Percentiles rank a stretch among this genome's conserved stretches.
Conservation (phyloP, 2,113 vertebrate genomes). For the Thalassoma bifasciatum region DNA sequence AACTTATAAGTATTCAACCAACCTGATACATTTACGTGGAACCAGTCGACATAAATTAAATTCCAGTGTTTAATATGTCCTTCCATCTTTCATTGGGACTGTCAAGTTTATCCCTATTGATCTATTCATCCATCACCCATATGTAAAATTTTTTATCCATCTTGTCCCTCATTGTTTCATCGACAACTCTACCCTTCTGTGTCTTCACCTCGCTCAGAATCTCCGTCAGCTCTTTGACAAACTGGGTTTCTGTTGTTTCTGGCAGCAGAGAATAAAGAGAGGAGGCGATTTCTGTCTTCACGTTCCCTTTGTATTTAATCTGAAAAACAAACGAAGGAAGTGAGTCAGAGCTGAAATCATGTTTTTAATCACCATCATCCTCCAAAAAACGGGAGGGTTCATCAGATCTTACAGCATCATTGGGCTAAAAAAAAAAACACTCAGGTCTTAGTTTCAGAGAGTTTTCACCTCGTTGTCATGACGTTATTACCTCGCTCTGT, state of each 20-base stretch:
- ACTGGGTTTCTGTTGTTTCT: constrained; percentile 77
- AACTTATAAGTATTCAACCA: too few relatives aligned
- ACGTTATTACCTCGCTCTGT: constrained; percentile 90
- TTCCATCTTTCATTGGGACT: too few relatives aligned
- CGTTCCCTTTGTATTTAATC: constrained; percentile 72
- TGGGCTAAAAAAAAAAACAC: neutral
- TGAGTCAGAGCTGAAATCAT: neutral
- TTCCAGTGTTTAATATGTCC: neutral
- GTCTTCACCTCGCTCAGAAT: constrained; percentile 81
- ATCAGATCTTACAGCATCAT: neutral
- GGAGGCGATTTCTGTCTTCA: constrained; percentile 61
- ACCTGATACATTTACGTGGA: too few relatives aligned
- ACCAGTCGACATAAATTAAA: too few relatives aligned
- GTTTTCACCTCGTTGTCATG: too few relatives aligned
- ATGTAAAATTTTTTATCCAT: too few relatives aligned
- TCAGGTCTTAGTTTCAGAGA: too few relatives aligned
- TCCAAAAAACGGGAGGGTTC: too few relatives aligned
- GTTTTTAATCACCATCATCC: neutral
- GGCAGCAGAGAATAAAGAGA: constrained; percentile 78
- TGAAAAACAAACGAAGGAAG: constrained; percentile 37
- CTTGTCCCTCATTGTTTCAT: neutral
- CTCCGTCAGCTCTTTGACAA: constrained; percentile 70
- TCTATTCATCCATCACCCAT: neutral
- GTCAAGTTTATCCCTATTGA: too few relatives aligned
- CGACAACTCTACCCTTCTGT: too few relatives aligned